phyloP scores from a whole-genome alignment of 37 sponge, comb jelly and placozoan species.

The Theonella swinhoei region DNA sequence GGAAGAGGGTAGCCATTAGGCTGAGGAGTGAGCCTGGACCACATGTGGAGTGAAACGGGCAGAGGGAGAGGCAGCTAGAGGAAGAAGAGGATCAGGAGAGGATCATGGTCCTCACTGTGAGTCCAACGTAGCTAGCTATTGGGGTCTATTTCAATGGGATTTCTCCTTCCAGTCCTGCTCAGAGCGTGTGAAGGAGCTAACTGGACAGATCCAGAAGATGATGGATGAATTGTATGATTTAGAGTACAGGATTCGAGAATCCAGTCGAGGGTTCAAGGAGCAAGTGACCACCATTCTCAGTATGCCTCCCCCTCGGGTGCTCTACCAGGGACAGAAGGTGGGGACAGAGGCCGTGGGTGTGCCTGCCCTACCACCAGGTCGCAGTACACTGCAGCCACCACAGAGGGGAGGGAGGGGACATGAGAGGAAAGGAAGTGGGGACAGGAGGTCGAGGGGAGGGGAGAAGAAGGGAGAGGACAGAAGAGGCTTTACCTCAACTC shows the following conservation, averaged over 20 bases:
- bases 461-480: too few relatives aligned
- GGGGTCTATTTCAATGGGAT: too few relatives aligned
- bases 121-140: background rate
- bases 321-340: background rate
- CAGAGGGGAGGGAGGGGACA: background rate
- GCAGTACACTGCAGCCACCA: background rate
- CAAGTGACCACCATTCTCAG: constrained; percentile 57
- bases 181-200: constrained; percentile 45
- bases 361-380: background rate
- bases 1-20: too few relatives aligned
- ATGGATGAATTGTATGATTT: constrained; percentile 43
- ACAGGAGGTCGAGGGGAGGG: background rate
- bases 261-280: constrained; percentile 45
- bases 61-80: too few relatives aligned
- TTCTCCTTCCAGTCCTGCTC: constrained; percentile 62
- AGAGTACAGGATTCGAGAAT: constrained; percentile 36
- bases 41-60: too few relatives aligned
- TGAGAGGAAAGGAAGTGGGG: background rate
- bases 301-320: constrained; percentile 25
- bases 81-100: too few relatives aligned
- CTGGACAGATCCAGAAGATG: constrained; percentile 21
- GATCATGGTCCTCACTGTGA: too few relatives aligned
- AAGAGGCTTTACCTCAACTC: background rate
- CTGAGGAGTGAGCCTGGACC: too few relatives aligned
- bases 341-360: background rate